Evolutionary conservation across 23 tunicate genomes (phyloP), one percentile per base, ranked within the genome.

Genomic region (Phallusia fumigata): DNA sequence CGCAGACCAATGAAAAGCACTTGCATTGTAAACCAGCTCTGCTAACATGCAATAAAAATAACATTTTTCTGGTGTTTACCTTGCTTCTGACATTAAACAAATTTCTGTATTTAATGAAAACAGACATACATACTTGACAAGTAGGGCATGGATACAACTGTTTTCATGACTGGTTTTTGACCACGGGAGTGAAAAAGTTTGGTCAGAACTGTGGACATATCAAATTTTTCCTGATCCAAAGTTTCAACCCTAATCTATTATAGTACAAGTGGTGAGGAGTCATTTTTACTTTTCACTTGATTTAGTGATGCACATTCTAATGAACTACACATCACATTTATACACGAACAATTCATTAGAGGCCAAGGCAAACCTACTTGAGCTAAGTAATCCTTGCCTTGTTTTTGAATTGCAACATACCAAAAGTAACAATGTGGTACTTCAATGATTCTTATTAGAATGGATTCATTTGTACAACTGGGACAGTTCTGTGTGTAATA

Each of bases 361-460:
- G 47, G 47, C 5, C 8, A 40, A 40, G 47, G 10, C 13, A 58
- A 6, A 58, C 69, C 16, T 6, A 58, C 69, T 16, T 58, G 69
- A 21, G 28, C 28, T 21, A 21, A 21, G 69, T 58, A 58, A 6
- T 3, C 69, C 8, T 24, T 58, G 26, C 16, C 69, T 21, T 21
- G 69, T 58, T 58, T 58, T 13, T 6, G 28, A 22, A 58, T 13
- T 58, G 26, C 13, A 24, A 58, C 69, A 58, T 58, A 13, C 69
- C 69, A 58, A 58, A 58, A 58, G 69, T 58, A 58, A 58, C 69
- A 58, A 1, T 58, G 69, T 8, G 69, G 69, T 16, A 58, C 69
- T 58, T 58, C 69, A 58, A 21, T 58, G 1, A 58, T 21, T 58
- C 69, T 58, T 1, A 58, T 24, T 21, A 13, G 2, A 58, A 58